Evolutionary conservation across 2,888 invertebrate species (phyloP).

Genomic region (Drosophila quinaria): DNA sequence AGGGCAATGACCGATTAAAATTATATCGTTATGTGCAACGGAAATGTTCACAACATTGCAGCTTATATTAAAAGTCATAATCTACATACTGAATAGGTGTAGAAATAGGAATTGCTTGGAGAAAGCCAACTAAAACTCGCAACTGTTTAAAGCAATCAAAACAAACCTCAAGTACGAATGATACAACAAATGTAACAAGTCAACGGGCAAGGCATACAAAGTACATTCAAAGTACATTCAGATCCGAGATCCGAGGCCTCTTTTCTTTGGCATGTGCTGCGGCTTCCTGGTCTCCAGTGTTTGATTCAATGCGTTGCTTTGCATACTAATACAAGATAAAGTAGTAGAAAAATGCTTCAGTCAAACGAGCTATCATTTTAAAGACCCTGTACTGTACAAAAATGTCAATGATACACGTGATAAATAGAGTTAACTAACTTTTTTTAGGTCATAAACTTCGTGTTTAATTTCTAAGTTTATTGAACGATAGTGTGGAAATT

Average conservation of each 20-base stretch:
- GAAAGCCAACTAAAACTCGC: conserved; percentile 33
- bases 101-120: conserved; percentile 6
- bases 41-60: conserved; percentile 38
- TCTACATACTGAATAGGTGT: conserved; percentile 17
- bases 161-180: conserved; percentile 27
- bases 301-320: conserved; percentile 43
- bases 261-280: conserved; percentile 53
- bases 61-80: conserved; percentile 31
- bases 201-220: conserved; percentile 60
- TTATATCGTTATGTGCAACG: conserved; percentile 47
- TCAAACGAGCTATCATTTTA: not conserved
- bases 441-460: too few relatives aligned
- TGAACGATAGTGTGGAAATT: too few relatives aligned
- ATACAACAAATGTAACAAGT: conserved; percentile 58
- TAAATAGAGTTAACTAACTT: too few relatives aligned
- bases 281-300: conserved; percentile 64
- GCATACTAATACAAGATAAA: conserved; percentile 67
- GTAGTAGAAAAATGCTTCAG: not conserved
- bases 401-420: too few relatives aligned
- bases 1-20: conserved; percentile 66
- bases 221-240: conserved; percentile 1
- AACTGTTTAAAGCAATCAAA: conserved; percentile 10
- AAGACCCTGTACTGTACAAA: not conserved
- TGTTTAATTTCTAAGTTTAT: too few relatives aligned
- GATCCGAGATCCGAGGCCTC: conserved; percentile 7